Evolutionary conservation across 2,113 vertebrate species (phyloP), one percentile per base, ranked within the genome.

Genomic region (Talpa occidentalis): DNA sequence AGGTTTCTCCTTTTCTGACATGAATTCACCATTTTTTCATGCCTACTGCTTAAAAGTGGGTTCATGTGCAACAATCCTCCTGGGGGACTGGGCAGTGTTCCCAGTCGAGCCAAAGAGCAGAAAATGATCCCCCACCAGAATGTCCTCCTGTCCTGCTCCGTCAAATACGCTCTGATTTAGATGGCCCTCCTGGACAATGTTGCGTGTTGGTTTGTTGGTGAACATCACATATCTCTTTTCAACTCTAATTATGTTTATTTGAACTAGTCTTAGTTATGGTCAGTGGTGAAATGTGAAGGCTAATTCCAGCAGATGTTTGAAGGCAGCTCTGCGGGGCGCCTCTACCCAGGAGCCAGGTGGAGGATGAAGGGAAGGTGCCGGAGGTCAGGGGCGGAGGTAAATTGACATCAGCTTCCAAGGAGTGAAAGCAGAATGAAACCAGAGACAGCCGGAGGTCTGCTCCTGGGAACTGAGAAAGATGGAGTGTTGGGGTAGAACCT

Each of bases 181-280:
- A 91, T 76, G 40, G 17, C 3, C 24, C 62, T 81, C 95, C 92
- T 95, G 88, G 85, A 90, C 90, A 97, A 89, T 56, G 85, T 94
- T 94, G 54, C 12, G 10, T 59, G 35, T 73, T 87, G 56, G 47
- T 73, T 94, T 94, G 66, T 89, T 89, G 69, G 40, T 84, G 64
- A 89, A 66, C 40, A 77, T 80, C 56, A 74, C 6, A 15, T 90
- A 80, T 76, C 84, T 87, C 70, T 96, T 95, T 94, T 90, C 87
- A 94, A 93, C 70, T 73, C 28, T 88, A 96, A 96, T 96, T 79
- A 85, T 93, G 89, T 95, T 95, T 96, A 83, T 97, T 96, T 96
- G 94, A 96, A 96, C 52, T 81, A 91, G 60, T 80, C 82, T 94
- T 81, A 52, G 62, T 35, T 91, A 67, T 70, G 37, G 52, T 52